These are phyloP conservation scores for Girardia tigrina DNA, from an alignment of 2,888 invertebrate species.

Conservation along the genomic window DNA sequence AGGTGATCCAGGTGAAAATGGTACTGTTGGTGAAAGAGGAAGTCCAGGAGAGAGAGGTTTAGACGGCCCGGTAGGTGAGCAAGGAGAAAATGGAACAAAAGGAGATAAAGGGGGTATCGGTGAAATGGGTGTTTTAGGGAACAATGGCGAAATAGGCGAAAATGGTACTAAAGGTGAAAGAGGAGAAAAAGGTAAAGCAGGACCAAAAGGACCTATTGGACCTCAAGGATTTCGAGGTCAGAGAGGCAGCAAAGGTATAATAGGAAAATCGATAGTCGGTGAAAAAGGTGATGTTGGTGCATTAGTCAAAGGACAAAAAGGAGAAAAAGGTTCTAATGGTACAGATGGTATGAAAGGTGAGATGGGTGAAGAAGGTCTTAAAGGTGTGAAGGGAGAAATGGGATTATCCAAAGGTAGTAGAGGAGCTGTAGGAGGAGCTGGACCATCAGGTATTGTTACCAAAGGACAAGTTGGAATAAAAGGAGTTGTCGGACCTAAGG, in stretches of 20 bases:
- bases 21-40: background rate
- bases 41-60: background rate
- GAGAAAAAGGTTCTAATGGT: constrained; percentile 7
- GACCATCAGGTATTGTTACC: background rate
- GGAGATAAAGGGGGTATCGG: constrained; percentile 12
- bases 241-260: background rate
- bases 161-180: background rate
- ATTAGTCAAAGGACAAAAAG: background rate
- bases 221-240: constrained; percentile 13
- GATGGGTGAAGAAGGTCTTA: background rate
- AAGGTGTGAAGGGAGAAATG: background rate
- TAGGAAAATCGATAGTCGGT: constrained; percentile 27
- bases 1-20: constrained; percentile 25
- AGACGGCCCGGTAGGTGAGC: background rate
- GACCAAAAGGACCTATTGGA: constrained; percentile 18
- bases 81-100: background rate
- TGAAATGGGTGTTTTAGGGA: background rate
- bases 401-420: background rate
- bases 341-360: constrained; percentile 14
- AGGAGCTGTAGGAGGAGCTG: background rate
- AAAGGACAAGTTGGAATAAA: background rate
- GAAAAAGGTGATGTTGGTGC: constrained; percentile 24
- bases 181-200: constrained; percentile 24
- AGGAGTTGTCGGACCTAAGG: background rate
- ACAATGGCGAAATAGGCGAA: background rate